Evolutionary conservation across 92 coral and sea anemone genomes (phyloP).

Genomic region (Umimayanthus chanpuru): DNA sequence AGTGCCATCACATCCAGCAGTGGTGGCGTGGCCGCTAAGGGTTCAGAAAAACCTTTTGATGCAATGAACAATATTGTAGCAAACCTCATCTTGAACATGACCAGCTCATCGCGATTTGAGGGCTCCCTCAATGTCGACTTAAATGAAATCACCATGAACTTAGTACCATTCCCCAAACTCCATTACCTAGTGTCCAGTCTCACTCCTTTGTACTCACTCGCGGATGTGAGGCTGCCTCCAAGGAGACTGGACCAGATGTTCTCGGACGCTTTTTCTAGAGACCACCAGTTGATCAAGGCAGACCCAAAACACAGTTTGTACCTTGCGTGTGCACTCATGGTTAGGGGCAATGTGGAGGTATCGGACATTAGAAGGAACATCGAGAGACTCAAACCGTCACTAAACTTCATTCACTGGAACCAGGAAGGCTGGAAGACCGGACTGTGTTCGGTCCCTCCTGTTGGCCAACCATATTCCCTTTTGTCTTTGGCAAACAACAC

Average conservation of each 20-base stretch:
- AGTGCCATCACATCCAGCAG: conserved; percentile 94
- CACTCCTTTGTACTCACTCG: conserved; percentile 89
- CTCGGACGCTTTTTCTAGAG: conserved; percentile 94
- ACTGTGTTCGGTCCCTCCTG: conserved; percentile 93
- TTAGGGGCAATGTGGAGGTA: conserved; percentile 92
- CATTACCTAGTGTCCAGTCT: conserved; percentile 96
- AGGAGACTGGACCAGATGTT: conserved; percentile 95
- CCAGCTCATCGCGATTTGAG: conserved; percentile 98
- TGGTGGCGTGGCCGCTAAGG: conserved; percentile 74
- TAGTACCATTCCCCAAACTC: conserved; percentile 96
- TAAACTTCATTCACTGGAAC: conserved; percentile 96
- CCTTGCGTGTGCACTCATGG: conserved; percentile 94
- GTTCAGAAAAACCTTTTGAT: conserved; percentile 94
- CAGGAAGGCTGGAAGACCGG: conserved; percentile 99
- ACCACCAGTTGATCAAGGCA: conserved; percentile 93
- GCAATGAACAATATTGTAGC: conserved; percentile 98
- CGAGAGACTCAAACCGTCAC: conserved; percentile 87
- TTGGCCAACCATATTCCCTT: conserved; percentile 93
- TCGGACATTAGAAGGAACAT: conserved; percentile 95
- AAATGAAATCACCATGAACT: conserved; percentile 98
- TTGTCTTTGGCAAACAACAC: conserved; percentile 92
- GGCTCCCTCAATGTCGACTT: conserved; percentile 97
- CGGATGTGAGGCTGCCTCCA: conserved; percentile 87
- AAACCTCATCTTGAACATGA: conserved; percentile 92
- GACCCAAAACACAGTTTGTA: conserved; percentile 92